Evolutionary conservation across 2,113 vertebrate species (phyloP), one percentile per base, ranked within the genome.

Genomic region (Podocnemis expansa): DNA sequence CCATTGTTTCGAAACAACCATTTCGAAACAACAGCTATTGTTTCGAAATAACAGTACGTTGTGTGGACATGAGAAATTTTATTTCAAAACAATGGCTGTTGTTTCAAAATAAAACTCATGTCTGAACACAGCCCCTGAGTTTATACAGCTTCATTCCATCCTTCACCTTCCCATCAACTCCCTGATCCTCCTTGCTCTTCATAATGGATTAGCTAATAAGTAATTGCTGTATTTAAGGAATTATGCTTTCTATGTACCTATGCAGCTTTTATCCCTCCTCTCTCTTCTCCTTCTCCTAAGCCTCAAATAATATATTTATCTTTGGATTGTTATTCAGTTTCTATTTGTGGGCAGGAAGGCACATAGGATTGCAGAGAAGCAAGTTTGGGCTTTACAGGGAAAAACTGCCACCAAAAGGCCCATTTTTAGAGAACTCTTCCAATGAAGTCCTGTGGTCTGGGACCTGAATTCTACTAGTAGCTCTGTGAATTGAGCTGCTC

Each of bases 211-310:
- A 83, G 78, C 2, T 0, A 19, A 16, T 8, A 12, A 88, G 16
- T n/a, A 34, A 67, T 9, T 2, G 3, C 60, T 67, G 5, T 0
- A 54, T 3, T 1, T 38, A 13, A n/a, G 45, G 38, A 79, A 3
- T 73, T 19, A 4, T 2, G 5, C n/a, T 41, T 13, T 63, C 0
- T n/a, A 27, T 2, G 34, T 13, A 84, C 47, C 17, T n/a, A 34
- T 67, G 60, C 16, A 67, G 31, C 31, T n/a, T 67, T 51, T 0
- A 51, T n/a, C 79, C 73, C 51, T 93, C 41, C 38, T 47, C 31
- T 58, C 10, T 1, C 1, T 27, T 70, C 6, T 49, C 54, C 11
- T 31, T 17, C 5, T 0, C 24, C 10, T 27, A 88, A 78, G 31
- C 43, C 73, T 85, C 52, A 41, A 60, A 2, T 54, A 6, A 19